These are phyloP conservation scores for Actinia equina DNA, from an alignment of 64 coral and sea anemone species.

Conservation along the genomic window DNA sequence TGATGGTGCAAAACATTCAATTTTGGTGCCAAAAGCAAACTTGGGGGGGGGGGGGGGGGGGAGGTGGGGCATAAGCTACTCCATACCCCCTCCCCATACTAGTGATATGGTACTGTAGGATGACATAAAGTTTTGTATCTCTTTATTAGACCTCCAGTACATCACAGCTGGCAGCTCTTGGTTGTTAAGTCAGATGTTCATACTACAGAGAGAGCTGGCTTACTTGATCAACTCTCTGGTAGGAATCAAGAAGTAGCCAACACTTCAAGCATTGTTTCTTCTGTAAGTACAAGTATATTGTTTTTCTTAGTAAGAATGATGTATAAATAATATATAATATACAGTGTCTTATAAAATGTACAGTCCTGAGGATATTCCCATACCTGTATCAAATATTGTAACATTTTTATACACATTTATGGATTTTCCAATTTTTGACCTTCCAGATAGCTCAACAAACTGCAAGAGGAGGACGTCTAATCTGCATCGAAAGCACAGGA, in stretches of 20 bases:
- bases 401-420: background rate
- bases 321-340: too few relatives aligned
- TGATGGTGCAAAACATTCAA: too few relatives aligned
- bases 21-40: too few relatives aligned
- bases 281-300: constrained; percentile 35
- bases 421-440: background rate
- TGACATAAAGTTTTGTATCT: background rate
- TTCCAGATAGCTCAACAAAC: constrained; percentile 76
- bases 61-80: too few relatives aligned
- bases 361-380: too few relatives aligned
- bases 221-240: constrained; percentile 52
- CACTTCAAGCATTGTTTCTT: constrained; percentile 67
- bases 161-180: constrained; percentile 78
- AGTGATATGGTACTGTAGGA: too few relatives aligned
- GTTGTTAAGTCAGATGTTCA: constrained; percentile 85
- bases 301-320: too few relatives aligned
- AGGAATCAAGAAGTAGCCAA: constrained; percentile 74
- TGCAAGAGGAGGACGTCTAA: constrained; percentile 68
- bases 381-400: too few relatives aligned
- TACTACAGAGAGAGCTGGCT: constrained; percentile 69
- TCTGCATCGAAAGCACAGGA: constrained; percentile 83
- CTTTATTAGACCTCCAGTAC: constrained; percentile 45
- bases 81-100: too few relatives aligned
- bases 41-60: too few relatives aligned
- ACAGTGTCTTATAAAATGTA: too few relatives aligned